These are phyloP conservation scores for Drosophila arizonae DNA, from an alignment of 1,140 invertebrate genomes.

Conservation along the genomic window DNA sequence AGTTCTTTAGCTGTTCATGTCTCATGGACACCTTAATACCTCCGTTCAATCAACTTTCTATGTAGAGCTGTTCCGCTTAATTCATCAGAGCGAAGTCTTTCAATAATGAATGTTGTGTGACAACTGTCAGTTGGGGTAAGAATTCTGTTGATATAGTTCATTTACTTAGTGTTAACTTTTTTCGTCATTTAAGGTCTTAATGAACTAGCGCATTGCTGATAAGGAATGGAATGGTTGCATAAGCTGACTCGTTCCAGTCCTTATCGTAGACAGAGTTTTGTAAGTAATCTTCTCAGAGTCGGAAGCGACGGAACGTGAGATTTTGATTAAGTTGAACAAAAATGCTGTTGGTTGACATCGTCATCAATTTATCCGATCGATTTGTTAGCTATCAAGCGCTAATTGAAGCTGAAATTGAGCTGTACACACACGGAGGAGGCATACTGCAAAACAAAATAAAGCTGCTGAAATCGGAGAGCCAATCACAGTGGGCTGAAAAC, in stretches of 20 bases:
- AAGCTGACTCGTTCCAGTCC: slow-evolving; percentile 4
- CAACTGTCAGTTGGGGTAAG: slow-evolving; percentile 4
- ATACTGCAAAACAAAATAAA: slow-evolving; percentile 10
- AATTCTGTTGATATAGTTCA: background rate
- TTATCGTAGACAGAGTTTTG: slow-evolving; percentile 25
- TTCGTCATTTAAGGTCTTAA: slow-evolving; percentile 6
- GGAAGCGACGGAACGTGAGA: slow-evolving; percentile 16
- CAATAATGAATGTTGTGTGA: background rate
- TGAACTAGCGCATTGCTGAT: slow-evolving; percentile 28
- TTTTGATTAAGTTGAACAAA: slow-evolving; percentile 24
- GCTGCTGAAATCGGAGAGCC: slow-evolving; percentile 38
- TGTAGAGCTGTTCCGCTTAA: too few species aligned
- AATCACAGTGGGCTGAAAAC: too few species aligned
- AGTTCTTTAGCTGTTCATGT: too few species aligned
- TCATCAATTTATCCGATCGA: slow-evolving; percentile 22
- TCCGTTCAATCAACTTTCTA: too few species aligned
- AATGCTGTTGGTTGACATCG: slow-evolving; percentile 34
- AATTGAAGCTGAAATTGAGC: slow-evolving; percentile 63
- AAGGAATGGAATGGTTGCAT: slow-evolving; percentile 19
- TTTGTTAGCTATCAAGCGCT: slow-evolving; percentile 62
- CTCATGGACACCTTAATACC: too few species aligned
- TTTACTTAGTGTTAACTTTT: background rate
- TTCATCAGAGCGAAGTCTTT: background rate
- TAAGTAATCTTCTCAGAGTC: background rate
- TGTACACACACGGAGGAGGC: slow-evolving; percentile 1